Conservation (phyloP, 1,140 invertebrate species). For the Heliothis virescens region DNA sequence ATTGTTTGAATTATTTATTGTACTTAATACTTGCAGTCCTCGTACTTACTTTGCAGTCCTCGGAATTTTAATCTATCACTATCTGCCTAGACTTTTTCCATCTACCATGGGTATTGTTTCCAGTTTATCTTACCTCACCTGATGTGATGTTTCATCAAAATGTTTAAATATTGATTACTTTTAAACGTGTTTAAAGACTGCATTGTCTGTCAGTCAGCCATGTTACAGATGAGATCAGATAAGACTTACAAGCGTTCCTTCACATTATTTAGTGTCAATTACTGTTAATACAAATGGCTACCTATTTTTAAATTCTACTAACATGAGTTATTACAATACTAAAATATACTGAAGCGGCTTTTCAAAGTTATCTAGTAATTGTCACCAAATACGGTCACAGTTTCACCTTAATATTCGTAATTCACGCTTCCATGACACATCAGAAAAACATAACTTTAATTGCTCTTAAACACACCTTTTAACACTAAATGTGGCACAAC, state of each 20-base stretch:
- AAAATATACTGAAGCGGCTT: neutral
- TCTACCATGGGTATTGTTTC: too few relatives aligned
- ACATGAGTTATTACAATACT: neutral
- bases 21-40: too few relatives aligned
- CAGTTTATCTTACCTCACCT: too few relatives aligned
- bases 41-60: too few relatives aligned
- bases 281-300: neutral
- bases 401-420: constrained; percentile 6
- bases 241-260: neutral
- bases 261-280: constrained; percentile 5
- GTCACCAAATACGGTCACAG: constrained; percentile 9
- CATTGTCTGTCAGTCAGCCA: too few relatives aligned
- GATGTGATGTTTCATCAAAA: too few relatives aligned
- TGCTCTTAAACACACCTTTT: constrained; percentile 5
- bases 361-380: constrained; percentile 33
- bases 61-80: too few relatives aligned
- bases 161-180: neutral
- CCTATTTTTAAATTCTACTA: neutral
- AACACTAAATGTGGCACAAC: constrained; percentile 18
- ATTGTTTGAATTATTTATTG: too few relatives aligned
- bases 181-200: neutral
- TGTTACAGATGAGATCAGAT: too few relatives aligned
- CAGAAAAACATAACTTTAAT: constrained; percentile 1
- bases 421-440: neutral
- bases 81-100: too few relatives aligned